Conservation (phyloP, 2,797 vertebrate genomes). For the Cygnus olor region DNA sequence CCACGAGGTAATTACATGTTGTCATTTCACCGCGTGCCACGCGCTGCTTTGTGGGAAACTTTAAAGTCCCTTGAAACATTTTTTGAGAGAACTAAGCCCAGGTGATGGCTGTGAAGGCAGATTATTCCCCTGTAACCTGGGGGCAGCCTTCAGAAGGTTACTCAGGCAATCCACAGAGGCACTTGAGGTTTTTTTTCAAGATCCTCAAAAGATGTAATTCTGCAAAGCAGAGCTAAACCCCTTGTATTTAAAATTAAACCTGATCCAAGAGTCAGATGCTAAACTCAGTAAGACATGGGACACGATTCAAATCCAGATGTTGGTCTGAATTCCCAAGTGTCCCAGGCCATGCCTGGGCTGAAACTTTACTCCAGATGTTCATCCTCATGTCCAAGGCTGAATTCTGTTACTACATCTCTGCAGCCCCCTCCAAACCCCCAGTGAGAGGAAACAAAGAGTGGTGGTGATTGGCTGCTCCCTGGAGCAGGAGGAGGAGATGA, state of each 20-base stretch:
- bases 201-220: neutral
- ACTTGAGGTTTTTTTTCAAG: neutral
- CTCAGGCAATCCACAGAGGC: neutral
- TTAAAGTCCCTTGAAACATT: neutral
- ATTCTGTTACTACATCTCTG: neutral
- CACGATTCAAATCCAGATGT: neutral
- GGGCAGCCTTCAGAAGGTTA: neutral
- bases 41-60: neutral
- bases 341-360: fast-evolving
- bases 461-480: neutral
- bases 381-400: neutral
- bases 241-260: neutral
- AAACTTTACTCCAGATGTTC: neutral
- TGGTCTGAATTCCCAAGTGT: neutral
- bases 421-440: neutral
- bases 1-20: constrained; percentile 13
- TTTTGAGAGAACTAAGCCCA: neutral
- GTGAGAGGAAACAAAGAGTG: neutral
- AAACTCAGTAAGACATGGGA: fast-evolving
- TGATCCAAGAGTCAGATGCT: neutral
- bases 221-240: neutral
- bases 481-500: neutral
- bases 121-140: neutral
- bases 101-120: neutral
- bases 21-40: neutral